A percentile compares a stretch with the other conserved stretches of the same genome.
Evolutionary conservation across 2,797 vertebrate genomes (phyloP).

Genomic region (Crocidura indochinensis): DNA sequence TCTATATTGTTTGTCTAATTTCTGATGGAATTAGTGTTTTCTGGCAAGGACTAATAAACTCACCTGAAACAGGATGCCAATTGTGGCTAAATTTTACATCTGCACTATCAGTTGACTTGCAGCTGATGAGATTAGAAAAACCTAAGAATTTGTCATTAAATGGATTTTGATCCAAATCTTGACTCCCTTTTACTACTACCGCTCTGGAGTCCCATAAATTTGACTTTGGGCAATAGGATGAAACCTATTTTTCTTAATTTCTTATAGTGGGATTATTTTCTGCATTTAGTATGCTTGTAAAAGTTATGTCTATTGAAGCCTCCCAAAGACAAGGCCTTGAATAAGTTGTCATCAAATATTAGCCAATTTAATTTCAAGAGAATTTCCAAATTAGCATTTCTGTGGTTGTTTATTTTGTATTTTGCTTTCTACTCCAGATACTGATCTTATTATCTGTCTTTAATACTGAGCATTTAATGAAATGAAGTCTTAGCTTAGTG

Average conservation of each 20-base stretch:
- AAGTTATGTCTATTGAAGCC: constrained; percentile 22
- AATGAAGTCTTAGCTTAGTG: background rate
- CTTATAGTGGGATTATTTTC: background rate
- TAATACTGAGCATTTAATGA: background rate
- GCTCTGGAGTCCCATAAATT: background rate
- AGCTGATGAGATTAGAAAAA: background rate
- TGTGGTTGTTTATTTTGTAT: background rate
- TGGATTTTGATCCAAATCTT: constrained; percentile 17
- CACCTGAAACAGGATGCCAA: background rate
- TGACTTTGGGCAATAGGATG: background rate
- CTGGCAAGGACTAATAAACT: constrained; percentile 13
- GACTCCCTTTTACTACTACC: background rate
- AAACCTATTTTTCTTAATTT: background rate
- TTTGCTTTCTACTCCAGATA: background rate
- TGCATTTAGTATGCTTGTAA: background rate
- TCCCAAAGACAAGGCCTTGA: background rate
- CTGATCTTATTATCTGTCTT: background rate
- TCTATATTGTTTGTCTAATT: constrained; percentile 21
- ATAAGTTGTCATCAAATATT: constrained; percentile 32
- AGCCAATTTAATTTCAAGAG: constrained; percentile 6
- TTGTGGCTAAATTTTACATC: background rate
- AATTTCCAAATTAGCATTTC: background rate
- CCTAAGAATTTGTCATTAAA: background rate
- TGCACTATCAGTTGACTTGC: constrained; percentile 15
- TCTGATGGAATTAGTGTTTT: background rate